Evolutionary conservation across 2,888 invertebrate genomes (phyloP).

Genomic region (Dysmachus trigonus): DNA sequence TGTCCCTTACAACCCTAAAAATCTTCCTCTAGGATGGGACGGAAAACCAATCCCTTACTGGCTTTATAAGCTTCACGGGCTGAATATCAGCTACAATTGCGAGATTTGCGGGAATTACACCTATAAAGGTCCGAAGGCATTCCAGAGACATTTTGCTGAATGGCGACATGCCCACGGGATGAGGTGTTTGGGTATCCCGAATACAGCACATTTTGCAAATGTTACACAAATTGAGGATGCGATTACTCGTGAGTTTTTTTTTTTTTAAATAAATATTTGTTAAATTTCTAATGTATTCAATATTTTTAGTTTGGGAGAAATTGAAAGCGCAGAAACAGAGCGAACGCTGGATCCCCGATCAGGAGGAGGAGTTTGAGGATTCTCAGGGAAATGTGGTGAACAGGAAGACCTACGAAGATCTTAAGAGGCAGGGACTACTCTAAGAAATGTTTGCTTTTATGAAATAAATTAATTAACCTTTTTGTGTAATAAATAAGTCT

Average conservation of each 20-base stretch:
- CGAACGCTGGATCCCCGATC: constrained; percentile 96
- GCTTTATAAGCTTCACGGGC: constrained; percentile 98
- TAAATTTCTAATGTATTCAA: not conserved
- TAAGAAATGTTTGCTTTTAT: constrained; percentile 65
- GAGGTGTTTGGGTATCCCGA: constrained; percentile 98
- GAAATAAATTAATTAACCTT: not conserved
- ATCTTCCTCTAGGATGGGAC: constrained; percentile 98
- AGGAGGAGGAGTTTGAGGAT: constrained; percentile 99
- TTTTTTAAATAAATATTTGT: not conserved
- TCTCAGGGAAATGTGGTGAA: constrained; percentile 98
- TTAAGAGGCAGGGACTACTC: constrained; percentile 96
- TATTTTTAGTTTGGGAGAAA: constrained; percentile 91
- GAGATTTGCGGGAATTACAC: constrained; percentile 99
- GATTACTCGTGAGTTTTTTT: constrained; percentile 77
- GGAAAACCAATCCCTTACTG: constrained; percentile 96
- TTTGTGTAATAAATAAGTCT: not conserved
- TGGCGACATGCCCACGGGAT: constrained; percentile 93
- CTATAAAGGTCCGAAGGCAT: constrained; percentile 99
- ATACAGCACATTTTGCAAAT: constrained; percentile 99
- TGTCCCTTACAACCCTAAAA: constrained; percentile 99
- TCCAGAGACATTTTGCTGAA: constrained; percentile 97
- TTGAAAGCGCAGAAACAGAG: constrained; percentile 93
- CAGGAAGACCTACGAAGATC: constrained; percentile 97
- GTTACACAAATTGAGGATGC: constrained; percentile 99
- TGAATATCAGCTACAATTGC: constrained; percentile 98